Evolutionary conservation across 1,140 invertebrate genomes (phyloP), one percentile per base, ranked within the genome.

Genomic region (Zaprionus vittiger): DNA sequence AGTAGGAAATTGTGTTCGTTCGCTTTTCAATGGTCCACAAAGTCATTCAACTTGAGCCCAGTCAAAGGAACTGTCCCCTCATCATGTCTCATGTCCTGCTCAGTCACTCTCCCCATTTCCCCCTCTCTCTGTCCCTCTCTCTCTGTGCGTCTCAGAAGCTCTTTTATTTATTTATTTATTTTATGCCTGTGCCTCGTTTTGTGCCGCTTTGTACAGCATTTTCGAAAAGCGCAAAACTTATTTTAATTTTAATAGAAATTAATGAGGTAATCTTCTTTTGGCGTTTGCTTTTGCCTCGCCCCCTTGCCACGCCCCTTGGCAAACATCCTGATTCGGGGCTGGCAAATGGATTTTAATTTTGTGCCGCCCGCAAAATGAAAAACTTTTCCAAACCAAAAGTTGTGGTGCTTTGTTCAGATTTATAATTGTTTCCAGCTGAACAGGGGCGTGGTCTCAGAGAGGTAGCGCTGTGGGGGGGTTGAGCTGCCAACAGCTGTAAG

Each of bases 181-280:
- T 47, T 67, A 57, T 66, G 64, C 64, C 52, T 66, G 63, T 56
- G 54, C 67, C 67, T 66, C 44, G 68, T 24, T 57, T 63, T 69
- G 56, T 34, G 28, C 20, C 57, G 62, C 66, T 69, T 75, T 75
- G 73, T 71, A 60, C 52, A 38, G 28, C 70, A 62, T 67, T 73
- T 73, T 49, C 41, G 56, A 74, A 77, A 76, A 72, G 73, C 59
- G 63, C 77, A 77, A 71, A 79, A 79, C 77, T 73, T 79, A 79
- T 79, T 79, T 79, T 79, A 79, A 79, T 79, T 79, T 79, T 79
- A 79, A 79, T 79, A 79, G 77, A 79, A 79, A 79, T 79, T 79
- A 79, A 79, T 79, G 77, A 79, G 77, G 77, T 79, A 79, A 79
- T 79, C 77, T 79, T 77, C 73, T 75, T 67, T 76, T 24, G 60